Evolutionary conservation across 2,797 vertebrate genomes (phyloP).

Genomic region (Liasis olivaceus): DNA sequence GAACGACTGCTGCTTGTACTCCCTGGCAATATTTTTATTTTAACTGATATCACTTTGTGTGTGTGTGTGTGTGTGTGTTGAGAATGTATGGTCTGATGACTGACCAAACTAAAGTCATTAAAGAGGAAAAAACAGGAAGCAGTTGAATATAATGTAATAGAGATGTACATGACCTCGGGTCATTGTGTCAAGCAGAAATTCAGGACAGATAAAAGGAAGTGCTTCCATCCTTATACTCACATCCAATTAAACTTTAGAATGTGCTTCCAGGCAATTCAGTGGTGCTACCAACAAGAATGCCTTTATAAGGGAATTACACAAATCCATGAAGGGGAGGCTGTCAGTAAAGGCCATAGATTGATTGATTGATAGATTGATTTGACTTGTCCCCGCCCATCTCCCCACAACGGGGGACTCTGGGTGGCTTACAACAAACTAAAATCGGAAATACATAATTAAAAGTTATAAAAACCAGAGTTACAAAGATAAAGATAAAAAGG

Average conservation of each 20-base stretch:
- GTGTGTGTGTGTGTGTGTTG: neutral
- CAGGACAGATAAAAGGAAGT: neutral
- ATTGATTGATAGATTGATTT: too few relatives aligned
- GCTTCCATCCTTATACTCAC: neutral
- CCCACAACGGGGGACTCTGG: too few relatives aligned
- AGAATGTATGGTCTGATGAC: too few relatives aligned
- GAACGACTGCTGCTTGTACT: neutral
- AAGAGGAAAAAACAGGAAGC: neutral
- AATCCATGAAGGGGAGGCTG: neutral
- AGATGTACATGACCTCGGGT: neutral
- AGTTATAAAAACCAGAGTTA: too few relatives aligned
- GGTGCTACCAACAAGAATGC: neutral
- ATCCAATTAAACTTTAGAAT: neutral
- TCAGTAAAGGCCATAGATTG: neutral
- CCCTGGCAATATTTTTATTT: neutral
- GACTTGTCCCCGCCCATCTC: too few relatives aligned
- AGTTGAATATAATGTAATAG: neutral
- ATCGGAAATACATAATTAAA: too few relatives aligned
- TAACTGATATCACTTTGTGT: neutral
- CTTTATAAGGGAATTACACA: neutral
- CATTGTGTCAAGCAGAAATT: neutral
- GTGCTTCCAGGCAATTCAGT: neutral
- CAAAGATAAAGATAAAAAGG: too few relatives aligned
- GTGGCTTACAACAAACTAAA: too few relatives aligned
- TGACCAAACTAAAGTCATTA: neutral